Percentiles rank a stretch among this genome's conserved stretches.
Evolutionary conservation across 2,888 invertebrate species (phyloP).

Genomic region (Acrobeloides nanus): DNA sequence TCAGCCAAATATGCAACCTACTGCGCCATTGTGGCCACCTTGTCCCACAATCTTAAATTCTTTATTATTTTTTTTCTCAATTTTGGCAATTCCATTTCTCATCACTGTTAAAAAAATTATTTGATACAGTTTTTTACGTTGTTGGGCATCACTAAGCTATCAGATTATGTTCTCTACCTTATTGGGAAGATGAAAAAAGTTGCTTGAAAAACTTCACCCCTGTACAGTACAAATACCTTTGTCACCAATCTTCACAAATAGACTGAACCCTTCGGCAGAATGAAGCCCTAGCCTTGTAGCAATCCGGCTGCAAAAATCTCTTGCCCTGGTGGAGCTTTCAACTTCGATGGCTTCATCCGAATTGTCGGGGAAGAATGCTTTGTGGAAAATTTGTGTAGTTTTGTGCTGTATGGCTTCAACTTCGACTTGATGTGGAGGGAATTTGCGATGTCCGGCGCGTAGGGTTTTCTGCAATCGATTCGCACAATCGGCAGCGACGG

Average conservation of each 20-base stretch:
- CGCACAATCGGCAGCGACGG: constrained; percentile 88
- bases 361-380: constrained; percentile 91
- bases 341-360: constrained; percentile 96
- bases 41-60: no score
- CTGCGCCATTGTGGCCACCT: no score
- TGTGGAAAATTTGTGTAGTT: constrained; percentile 98
- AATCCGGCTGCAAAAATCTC: constrained; percentile 75
- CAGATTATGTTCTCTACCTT: no score
- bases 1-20: no score
- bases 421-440: constrained; percentile 97
- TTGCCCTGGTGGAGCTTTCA: constrained; percentile 62
- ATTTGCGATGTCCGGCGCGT: constrained; percentile 68
- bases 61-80: no score
- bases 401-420: constrained; percentile 99
- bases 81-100: no score
- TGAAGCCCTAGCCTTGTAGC: constrained; percentile 65
- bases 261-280: constrained; percentile 72
- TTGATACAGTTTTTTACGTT: no score
- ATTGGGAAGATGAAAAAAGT: no score
- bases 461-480: constrained; percentile 62
- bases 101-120: no score
- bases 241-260: constrained; percentile 85
- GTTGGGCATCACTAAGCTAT: no score
- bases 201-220: no score
- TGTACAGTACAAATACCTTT: constrained; percentile 67